Conservation (phyloP, 2,797 vertebrate genomes). For the Moxostoma hubbsi region DNA sequence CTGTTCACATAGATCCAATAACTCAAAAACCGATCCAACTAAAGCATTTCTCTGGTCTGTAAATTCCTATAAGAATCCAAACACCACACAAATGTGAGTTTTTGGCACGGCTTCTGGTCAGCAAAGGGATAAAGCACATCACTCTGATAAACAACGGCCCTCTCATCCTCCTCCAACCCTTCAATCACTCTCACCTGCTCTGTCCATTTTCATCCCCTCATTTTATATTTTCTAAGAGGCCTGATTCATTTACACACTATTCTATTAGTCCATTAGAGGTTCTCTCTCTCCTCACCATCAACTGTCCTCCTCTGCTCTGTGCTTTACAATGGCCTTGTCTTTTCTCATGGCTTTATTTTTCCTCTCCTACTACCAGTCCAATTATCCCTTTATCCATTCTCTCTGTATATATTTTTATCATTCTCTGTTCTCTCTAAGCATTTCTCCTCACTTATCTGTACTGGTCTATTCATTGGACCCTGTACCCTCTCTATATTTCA, state of each 20-base stretch:
- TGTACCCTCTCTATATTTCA: not conserved
- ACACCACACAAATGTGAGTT: conserved; percentile 52
- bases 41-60: not conserved
- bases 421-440: not conserved
- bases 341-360: conserved; percentile 45
- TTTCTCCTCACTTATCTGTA: not conserved
- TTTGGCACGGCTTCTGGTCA: conserved; percentile 48
- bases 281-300: conserved; percentile 13
- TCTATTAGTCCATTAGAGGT: conserved; percentile 43
- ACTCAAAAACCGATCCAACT: conserved; percentile 66
- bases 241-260: conserved; percentile 23
- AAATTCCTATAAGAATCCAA: conserved; percentile 52
- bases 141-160: conserved; percentile 15
- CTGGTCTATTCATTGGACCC: not conserved
- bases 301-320: not conserved
- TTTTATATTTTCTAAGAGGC: conserved; percentile 33
- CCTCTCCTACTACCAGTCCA: conserved; percentile 35
- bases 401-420: conserved; percentile 44
- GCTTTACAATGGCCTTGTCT: conserved; percentile 5
- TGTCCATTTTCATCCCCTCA: conserved; percentile 20
- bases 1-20: conserved; percentile 65
- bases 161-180: conserved; percentile 17
- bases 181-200: conserved; percentile 29
- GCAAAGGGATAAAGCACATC: conserved; percentile 52
- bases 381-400: conserved; percentile 57